A percentile compares a stretch with the other conserved stretches of the same genome.
Conservation (phyloP, 2,888 invertebrate species). For the Nomada fucata region DNA sequence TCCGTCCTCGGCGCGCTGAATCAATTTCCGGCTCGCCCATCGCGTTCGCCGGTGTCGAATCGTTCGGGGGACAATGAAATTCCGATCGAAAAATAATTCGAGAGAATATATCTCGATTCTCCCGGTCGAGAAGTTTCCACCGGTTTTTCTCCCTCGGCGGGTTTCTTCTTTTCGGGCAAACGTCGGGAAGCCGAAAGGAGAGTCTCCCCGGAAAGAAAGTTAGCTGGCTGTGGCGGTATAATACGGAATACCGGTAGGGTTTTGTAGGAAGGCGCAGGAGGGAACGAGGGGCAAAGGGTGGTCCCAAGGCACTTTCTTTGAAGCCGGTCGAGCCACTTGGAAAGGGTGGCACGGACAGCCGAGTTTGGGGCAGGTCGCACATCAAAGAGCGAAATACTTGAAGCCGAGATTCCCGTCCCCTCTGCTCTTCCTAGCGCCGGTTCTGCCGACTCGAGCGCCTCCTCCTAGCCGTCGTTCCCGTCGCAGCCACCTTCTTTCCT, state of each 20-base stretch:
- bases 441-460: constrained; percentile 14
- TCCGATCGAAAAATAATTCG: constrained; percentile 46
- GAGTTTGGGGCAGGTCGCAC: constrained; percentile 80
- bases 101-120: constrained; percentile 42
- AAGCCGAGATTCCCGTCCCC: constrained; percentile 79
- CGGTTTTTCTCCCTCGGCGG: constrained; percentile 41
- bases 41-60: too few species aligned
- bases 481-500: constrained; percentile 12
- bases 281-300: constrained; percentile 47
- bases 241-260: constrained; percentile 66
- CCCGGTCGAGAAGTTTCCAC: constrained; percentile 9
- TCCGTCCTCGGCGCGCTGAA: background rate
- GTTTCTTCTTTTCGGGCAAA: constrained; percentile 50
- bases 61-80: background rate
- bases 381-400: constrained; percentile 83
- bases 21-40: background rate
- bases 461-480: constrained; percentile 9
- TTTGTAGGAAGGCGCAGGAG: constrained; percentile 46
- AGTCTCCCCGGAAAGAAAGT: constrained; percentile 64
- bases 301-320: constrained; percentile 80
- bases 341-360: constrained; percentile 71
- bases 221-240: constrained; percentile 68
- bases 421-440: constrained; percentile 43
- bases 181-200: constrained; percentile 43
- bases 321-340: constrained; percentile 72